These are phyloP conservation scores for Galendromus occidentalis DNA, from an alignment of 1,140 invertebrate genomes.

Conservation along the genomic window DNA sequence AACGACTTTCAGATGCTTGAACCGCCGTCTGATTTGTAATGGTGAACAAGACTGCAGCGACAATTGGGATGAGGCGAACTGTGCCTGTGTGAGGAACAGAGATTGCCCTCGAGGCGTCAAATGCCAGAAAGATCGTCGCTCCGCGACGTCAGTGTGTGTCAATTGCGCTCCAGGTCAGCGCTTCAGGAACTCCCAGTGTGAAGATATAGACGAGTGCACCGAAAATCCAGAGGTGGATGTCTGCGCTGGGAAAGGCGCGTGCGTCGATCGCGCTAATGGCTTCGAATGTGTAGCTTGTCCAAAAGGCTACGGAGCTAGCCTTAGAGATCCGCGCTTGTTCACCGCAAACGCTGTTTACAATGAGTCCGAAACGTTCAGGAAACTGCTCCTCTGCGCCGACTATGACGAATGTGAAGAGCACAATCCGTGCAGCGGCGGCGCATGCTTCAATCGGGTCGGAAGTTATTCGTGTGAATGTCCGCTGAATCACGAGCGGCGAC, in stretches of 20 bases:
- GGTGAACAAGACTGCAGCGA: not conserved
- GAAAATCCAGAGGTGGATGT: not conserved
- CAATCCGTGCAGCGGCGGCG: not conserved
- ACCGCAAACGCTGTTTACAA: not conserved
- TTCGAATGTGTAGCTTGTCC: not conserved
- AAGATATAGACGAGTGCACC: conserved; percentile 2
- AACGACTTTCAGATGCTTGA: not conserved
- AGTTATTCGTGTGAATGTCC: not conserved
- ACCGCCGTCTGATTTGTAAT: not conserved
- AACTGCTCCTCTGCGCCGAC: not conserved
- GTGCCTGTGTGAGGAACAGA: not conserved
- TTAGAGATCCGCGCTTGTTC: not conserved
- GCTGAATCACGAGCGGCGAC: not conserved
- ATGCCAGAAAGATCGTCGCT: not conserved
- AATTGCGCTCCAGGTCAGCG: not conserved
- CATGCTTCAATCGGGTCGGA: not conserved
- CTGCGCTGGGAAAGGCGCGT: not conserved
- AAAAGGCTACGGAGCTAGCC: not conserved
- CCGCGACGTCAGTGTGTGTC: not conserved
- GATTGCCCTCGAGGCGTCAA: not conserved
- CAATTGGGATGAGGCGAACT: not conserved
- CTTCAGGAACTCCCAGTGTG: not conserved
- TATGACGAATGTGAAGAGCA: not conserved
- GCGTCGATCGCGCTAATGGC: not conserved
- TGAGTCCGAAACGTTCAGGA: not conserved